Evolutionary conservation across 2,888 invertebrate genomes (phyloP).

Genomic region (Papilio gigon): DNA sequence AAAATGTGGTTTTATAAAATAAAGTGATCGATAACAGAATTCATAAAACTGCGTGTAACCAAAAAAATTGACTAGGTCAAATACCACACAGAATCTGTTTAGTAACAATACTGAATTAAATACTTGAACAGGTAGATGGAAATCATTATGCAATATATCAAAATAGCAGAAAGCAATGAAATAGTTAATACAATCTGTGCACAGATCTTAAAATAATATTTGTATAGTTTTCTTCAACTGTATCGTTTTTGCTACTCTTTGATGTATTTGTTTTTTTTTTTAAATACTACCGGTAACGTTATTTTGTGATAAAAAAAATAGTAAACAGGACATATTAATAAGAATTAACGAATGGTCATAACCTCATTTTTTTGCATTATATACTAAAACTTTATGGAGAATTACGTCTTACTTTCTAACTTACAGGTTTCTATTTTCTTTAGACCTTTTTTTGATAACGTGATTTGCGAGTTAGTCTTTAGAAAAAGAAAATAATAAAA

Average conservation of each 20-base stretch:
- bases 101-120: neutral
- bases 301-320: neutral
- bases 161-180: neutral
- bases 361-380: neutral
- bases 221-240: neutral
- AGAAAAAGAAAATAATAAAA: constrained; percentile 13
- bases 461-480: constrained; percentile 11
- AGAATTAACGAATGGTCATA: neutral
- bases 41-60: neutral
- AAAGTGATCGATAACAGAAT: neutral
- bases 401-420: neutral
- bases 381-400: neutral
- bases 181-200: neutral
- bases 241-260: neutral
- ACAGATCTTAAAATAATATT: neutral
- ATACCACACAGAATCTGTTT: neutral
- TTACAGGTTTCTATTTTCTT: too few species aligned
- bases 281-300: neutral
- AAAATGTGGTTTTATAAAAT: neutral
- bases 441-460: too few species aligned
- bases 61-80: constrained; percentile 15
- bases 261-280: neutral
- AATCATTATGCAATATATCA: too few species aligned
- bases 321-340: neutral
- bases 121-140: neutral